Evolutionary conservation across 1,140 invertebrate species (phyloP), one percentile per base, ranked within the genome.

Genomic region (Macrobrachium rosenbergii): DNA sequence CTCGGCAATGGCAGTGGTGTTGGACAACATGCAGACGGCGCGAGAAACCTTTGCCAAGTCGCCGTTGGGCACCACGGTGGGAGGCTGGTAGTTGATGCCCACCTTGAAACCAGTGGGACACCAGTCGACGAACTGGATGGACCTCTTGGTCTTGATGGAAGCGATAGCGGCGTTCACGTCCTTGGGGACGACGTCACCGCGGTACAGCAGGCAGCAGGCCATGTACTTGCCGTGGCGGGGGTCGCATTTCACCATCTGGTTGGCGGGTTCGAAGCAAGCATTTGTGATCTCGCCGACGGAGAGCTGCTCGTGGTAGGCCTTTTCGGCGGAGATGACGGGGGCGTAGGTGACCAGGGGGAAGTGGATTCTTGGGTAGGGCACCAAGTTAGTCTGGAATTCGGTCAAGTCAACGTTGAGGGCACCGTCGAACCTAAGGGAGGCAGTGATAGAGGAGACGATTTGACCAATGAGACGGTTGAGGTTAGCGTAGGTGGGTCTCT

Each of bases 101-200:
- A 87, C 85, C 78, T 87, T 87, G 85, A 87, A 87, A 23, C 85
- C 85, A 2, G 85, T 87, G 69, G 85, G 85, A 76, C 85, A 87
- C 85, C 85, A 87, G 85, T 87, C 85, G 23, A 87, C 85, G 78
- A 87, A 87, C 85, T 87, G 85, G 85, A 87, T 87, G 85, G 85
- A 87, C 12, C 85, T 64, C 69, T 87, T 87, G 52, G 85, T 87
- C 85, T 87, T 87, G 78, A 87, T 87, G 78, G 78, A 87, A 59
- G 85, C 85, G 78, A 87, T 87, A 72, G 85, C 85, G 43, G 85
- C 85, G 78, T 87, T 87, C 6, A 87, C 85, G 69, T 87, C 85
- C 85, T 87, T 87, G 69, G 85, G 85, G 58, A 87, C 85, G 45
- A 87, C 85, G 69, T 87, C 85, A 52, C 85, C 85, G 7, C 85